Conservation (phyloP, 1,140 invertebrate genomes). For the Euura lappo region DNA sequence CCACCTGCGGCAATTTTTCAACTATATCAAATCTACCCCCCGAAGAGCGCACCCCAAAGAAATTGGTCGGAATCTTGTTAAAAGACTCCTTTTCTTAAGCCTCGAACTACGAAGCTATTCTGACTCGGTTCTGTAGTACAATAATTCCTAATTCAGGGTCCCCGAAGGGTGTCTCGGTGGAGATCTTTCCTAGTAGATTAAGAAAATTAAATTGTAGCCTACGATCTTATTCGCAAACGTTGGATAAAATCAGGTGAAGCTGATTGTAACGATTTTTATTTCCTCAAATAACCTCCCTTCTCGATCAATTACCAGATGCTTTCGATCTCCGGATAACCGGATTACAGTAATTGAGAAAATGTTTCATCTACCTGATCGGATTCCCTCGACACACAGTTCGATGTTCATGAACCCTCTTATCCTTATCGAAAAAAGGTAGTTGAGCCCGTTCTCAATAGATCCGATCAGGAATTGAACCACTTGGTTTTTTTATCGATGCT, state of each 20-base stretch:
- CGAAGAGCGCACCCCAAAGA: not conserved
- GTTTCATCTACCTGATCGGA: not conserved
- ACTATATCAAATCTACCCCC: constrained; percentile 3
- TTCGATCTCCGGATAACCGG: not conserved
- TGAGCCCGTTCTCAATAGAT: no score
- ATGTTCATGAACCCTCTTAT: no score
- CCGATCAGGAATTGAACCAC: no score
- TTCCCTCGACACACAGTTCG: no score
- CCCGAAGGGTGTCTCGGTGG: no score
- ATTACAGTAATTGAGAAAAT: not conserved
- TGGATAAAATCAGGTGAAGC: not conserved
- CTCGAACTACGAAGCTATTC: no score
- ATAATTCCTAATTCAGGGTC: no score
- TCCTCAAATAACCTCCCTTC: not conserved
- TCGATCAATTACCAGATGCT: constrained; percentile 1
- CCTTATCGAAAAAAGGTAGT: no score
- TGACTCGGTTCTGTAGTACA: no score
- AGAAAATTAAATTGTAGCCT: no score
- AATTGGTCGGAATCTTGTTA: not conserved
- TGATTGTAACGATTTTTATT: not conserved
- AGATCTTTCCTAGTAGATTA: no score
- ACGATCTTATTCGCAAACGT: not conserved
- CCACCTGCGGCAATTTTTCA: constrained; percentile 4
- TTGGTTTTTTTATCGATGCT: no score
- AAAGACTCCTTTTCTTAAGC: not conserved